These are phyloP conservation scores for Oegoconia quadripuncta DNA, from an alignment of 2,888 invertebrate genomes.

Conservation along the genomic window DNA sequence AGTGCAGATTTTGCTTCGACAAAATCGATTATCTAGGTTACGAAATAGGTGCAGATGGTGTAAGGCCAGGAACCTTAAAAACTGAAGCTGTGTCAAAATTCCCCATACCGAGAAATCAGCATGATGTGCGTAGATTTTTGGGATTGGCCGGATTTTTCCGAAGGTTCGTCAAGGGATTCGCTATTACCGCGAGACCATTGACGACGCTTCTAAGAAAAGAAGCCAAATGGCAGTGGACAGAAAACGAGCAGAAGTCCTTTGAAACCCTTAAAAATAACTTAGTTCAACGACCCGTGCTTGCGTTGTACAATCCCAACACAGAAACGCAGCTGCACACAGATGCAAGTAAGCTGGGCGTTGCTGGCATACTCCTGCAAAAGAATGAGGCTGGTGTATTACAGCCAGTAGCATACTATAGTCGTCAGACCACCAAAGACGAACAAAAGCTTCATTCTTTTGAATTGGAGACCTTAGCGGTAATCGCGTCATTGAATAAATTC, in stretches of 20 bases:
- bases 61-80: slow-evolving; percentile 14
- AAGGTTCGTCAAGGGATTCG: slow-evolving; percentile 26
- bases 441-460: slow-evolving; percentile 24
- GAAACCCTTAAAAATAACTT: slow-evolving; percentile 14
- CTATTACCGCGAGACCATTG: slow-evolving; percentile 19
- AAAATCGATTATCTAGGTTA: neutral
- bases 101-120: slow-evolving; percentile 28
- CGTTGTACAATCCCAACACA: slow-evolving; percentile 26
- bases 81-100: slow-evolving; percentile 28
- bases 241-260: slow-evolving; percentile 15
- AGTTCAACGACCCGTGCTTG: slow-evolving; percentile 22
- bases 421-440: slow-evolving; percentile 22
- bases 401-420: slow-evolving; percentile 21
- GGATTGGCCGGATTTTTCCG: slow-evolving; percentile 30
- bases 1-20: no score
- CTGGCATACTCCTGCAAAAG: slow-evolving; percentile 7
- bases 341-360: slow-evolving; percentile 12
- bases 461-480: slow-evolving; percentile 21
- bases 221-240: slow-evolving; percentile 16
- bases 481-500: slow-evolving; percentile 12
- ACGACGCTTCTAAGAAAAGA: slow-evolving; percentile 17
- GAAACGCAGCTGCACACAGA: slow-evolving; percentile 21
- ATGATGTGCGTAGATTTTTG: slow-evolving; percentile 31
- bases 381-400: neutral
- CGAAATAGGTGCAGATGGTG: neutral